Conservation (phyloP, 1,140 invertebrate species). For the Pomacea maculata region DNA sequence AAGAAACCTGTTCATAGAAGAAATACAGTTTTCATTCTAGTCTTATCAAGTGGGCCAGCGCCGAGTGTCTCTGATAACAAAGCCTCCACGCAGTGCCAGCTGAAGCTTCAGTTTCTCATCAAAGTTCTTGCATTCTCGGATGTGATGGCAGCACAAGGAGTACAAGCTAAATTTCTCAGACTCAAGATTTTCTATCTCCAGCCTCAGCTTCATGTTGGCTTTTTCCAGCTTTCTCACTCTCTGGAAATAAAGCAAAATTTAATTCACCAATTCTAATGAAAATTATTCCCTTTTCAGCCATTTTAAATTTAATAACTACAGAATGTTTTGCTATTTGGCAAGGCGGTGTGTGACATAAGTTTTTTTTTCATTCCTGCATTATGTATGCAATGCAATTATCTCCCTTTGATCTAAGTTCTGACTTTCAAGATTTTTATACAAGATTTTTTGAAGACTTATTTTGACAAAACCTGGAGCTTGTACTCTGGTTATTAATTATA, state of each 20-base stretch:
- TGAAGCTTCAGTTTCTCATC: slow-evolving; percentile 1
- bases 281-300: too few species aligned
- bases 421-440: too few species aligned
- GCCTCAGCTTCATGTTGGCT: slow-evolving; percentile 12
- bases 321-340: too few species aligned
- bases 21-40: too few species aligned
- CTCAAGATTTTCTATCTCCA: slow-evolving; percentile 10
- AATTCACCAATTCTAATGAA: background rate
- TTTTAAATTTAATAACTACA: too few species aligned
- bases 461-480: too few species aligned
- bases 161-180: slow-evolving; percentile 13
- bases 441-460: too few species aligned
- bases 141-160: slow-evolving; percentile 3
- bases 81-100: background rate
- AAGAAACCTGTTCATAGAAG: background rate
- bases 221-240: slow-evolving; percentile 7
- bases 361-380: too few species aligned
- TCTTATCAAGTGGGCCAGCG: background rate
- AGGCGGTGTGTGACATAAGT: too few species aligned
- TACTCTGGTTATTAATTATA: too few species aligned
- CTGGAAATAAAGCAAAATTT: slow-evolving; percentile 12
- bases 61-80: background rate
- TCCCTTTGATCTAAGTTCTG: too few species aligned
- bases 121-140: slow-evolving; percentile 8
- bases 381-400: too few species aligned